A percentile compares a stretch with the other conserved stretches of the same genome.
Evolutionary conservation across 2,113 vertebrate species (phyloP).

Genomic region (Protobothrops flavoviridis): DNA sequence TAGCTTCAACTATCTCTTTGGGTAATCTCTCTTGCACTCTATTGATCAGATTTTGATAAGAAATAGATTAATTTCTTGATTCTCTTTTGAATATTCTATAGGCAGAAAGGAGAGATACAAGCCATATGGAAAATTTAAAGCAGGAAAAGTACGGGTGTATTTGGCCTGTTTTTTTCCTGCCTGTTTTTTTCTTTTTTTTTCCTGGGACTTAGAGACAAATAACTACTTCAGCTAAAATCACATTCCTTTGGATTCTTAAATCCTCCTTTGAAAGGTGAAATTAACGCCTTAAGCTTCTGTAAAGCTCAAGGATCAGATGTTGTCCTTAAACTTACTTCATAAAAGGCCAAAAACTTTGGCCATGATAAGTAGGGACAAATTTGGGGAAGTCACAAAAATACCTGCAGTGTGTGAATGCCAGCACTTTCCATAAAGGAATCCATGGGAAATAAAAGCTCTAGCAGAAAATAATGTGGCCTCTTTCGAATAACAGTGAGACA

Average conservation of each 20-base stretch:
- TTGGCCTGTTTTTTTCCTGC: not conserved
- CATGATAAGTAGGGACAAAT: not conserved
- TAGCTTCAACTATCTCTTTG: not conserved
- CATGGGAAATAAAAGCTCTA: not conserved
- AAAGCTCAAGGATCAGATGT: not conserved
- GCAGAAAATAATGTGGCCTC: not conserved
- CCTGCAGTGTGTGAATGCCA: not conserved
- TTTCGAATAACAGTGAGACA: not conserved
- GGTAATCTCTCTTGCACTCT: not conserved
- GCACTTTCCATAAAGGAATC: not conserved
- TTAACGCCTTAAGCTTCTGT: not conserved
- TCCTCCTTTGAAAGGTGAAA: not conserved
- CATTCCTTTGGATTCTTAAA: not conserved
- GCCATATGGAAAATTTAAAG: not conserved
- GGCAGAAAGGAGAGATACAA: not conserved
- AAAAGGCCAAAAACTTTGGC: not conserved
- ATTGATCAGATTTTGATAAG: not conserved
- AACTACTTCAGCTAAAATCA: not conserved
- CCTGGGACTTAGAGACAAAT: not conserved
- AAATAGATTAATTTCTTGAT: not conserved
- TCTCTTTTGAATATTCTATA: not conserved
- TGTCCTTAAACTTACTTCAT: not conserved
- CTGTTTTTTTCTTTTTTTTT: not conserved
- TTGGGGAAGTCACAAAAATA: not conserved
- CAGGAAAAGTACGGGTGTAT: not conserved